Evolutionary conservation across 2,113 vertebrate species (phyloP).

Genomic region (Labeo rohita): DNA sequence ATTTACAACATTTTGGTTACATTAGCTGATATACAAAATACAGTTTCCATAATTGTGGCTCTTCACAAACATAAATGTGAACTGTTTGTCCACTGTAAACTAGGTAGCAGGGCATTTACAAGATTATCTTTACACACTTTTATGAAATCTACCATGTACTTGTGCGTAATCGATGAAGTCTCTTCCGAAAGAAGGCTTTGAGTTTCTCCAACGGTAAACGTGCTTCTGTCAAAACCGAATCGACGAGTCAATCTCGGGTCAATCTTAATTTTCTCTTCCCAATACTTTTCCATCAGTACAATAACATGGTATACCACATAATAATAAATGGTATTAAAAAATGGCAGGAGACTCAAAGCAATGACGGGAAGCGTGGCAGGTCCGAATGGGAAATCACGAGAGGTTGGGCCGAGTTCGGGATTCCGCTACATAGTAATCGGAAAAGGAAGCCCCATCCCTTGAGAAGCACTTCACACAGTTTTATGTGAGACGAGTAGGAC

Average conservation of each 20-base stretch:
- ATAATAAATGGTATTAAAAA: constrained; percentile 61
- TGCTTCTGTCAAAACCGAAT: constrained; percentile 24
- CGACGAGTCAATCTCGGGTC: constrained; percentile 47
- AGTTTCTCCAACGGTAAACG: not conserved
- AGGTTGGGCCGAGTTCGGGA: constrained; percentile 57
- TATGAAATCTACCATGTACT: not conserved
- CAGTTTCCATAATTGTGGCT: constrained; percentile 53
- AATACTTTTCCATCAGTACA: constrained; percentile 56
- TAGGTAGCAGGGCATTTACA: constrained; percentile 37
- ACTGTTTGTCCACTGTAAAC: constrained; percentile 53
- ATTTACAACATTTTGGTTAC: constrained; percentile 79
- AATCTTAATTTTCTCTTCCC: constrained; percentile 52
- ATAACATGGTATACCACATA: constrained; percentile 59
- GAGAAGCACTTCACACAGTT: constrained; percentile 65
- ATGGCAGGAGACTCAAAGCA: constrained; percentile 62
- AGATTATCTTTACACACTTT: constrained; percentile 42
- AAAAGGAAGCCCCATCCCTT: constrained; percentile 55
- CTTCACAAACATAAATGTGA: constrained; percentile 40
- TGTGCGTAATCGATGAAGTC: constrained; percentile 13
- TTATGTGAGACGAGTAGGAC: constrained; percentile 57
- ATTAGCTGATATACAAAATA: constrained; percentile 72
- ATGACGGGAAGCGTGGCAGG: constrained; percentile 59
- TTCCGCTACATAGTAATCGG: constrained; percentile 59
- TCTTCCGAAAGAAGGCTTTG: not conserved
- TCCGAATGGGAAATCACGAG: constrained; percentile 59